phyloP scores from a whole-genome alignment of 2,888 invertebrate species.

The Cremastobaeus sp. region DNA sequence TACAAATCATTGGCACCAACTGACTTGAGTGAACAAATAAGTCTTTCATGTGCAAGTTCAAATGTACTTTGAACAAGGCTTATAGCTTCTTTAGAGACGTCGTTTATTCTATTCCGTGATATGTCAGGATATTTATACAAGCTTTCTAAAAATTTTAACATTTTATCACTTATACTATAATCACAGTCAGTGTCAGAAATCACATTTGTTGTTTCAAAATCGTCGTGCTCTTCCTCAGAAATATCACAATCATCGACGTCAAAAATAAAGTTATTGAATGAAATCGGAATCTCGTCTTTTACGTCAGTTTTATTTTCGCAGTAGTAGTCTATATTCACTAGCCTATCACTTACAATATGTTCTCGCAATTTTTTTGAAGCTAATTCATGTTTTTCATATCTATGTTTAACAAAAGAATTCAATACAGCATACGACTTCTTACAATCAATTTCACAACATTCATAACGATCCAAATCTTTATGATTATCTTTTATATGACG shows the following conservation, averaged over 20 bases:
- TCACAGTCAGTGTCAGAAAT: neutral
- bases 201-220: neutral
- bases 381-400: constrained; percentile 2
- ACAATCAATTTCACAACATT: constrained; percentile 19
- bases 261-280: neutral
- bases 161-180: neutral
- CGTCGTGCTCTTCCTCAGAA: neutral
- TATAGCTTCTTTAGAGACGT: neutral
- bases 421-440: constrained; percentile 21
- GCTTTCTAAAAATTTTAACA: constrained; percentile 13
- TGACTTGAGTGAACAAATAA: neutral
- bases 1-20: neutral
- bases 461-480: neutral
- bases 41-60: neutral
- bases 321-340: too few relatives aligned
- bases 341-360: neutral
- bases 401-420: constrained; percentile 24
- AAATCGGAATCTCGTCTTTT: neutral
- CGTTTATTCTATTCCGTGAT: constrained; percentile 11
- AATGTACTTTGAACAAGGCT: neutral
- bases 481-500: constrained; percentile 9
- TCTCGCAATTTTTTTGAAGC: neutral
- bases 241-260: neutral
- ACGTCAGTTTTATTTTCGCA: neutral
- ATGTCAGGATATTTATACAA: constrained; percentile 25